Base-by-base conservation (phyloP, 2,113 vertebrate genomes). In the Pomatostomus ruficeps region DNA sequence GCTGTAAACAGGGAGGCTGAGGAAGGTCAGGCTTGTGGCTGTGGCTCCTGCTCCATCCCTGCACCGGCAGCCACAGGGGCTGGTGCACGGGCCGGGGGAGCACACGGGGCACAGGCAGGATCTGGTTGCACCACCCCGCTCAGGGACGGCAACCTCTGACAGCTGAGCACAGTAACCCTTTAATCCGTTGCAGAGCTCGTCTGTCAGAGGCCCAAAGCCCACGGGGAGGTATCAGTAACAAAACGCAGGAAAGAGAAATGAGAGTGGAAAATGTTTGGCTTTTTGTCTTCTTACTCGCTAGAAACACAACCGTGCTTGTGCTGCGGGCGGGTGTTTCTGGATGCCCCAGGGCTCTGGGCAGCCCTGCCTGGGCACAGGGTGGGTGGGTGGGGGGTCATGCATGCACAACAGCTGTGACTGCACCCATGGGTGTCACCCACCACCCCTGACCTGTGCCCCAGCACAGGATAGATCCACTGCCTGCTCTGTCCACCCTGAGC, bases 101-200 rank as follows among this genome's bases (percentile, higher is more conserved):
- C 7, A 25, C 73, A 35, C 24, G 2, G 7, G 87, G 77, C 77
- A 40, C 33, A 2, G 90, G 85, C 72, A 11, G 58, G 49, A 83
- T 97, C 94, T 76, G 80, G 40, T 93, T 97, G 85, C 95, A 93
- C 45, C 67, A 9, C 62, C 90, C 92, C 8, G 12, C 75, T 33
- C 42, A 11, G 92, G 93, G 91, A 75, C 71, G 3, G 94, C 92
- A 93, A 70, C 95, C 94, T 88, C 92, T 86, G 95, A 95, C 96
- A 97, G 96, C 95, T 97, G 96, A 97, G 94, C 96, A 95, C 94
- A 93, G 96, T 92, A 91, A 96, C 96, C 91, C 96, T 97, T 94
- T 97, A 97, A 97, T 97, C 96, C 88, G 10, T 70, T 85, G 92
- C 96, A 95, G 96, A 94, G 92, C 96, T 97, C 91, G 28, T 96